phyloP scores from a whole-genome alignment of 2,888 invertebrate genomes.

The Idaea dimidiata region DNA sequence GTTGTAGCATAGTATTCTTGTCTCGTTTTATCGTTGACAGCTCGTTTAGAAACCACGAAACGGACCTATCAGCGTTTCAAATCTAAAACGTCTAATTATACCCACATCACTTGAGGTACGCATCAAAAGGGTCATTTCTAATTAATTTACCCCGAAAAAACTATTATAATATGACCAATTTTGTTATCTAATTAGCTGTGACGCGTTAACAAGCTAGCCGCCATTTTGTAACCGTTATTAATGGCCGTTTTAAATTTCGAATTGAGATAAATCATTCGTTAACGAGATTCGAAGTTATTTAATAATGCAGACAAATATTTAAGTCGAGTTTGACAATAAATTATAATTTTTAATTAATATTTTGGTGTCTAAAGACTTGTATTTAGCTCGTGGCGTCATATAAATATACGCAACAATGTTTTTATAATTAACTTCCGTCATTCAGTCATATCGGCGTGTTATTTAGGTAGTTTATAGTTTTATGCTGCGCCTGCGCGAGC shows the following conservation, averaged over 20 bases:
- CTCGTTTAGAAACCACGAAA: conserved; percentile 62
- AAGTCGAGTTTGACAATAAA: background rate
- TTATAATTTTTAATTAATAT: background rate
- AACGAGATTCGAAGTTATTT: conserved; percentile 20
- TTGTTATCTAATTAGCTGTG: conserved; percentile 76
- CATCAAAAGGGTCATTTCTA: conserved; percentile 74
- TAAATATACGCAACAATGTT: background rate
- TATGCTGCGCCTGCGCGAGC: background rate
- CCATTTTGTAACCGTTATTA: conserved; percentile 69
- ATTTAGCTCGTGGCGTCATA: background rate
- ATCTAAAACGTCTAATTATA: conserved; percentile 79
- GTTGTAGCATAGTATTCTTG: conserved; percentile 27
- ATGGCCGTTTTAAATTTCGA: conserved; percentile 50
- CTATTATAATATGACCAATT: conserved; percentile 78
- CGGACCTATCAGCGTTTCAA: conserved; percentile 65
- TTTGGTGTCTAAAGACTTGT: background rate
- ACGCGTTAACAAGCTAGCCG: conserved; percentile 67
- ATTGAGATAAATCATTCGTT: conserved; percentile 60
- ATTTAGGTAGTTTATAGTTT: background rate
- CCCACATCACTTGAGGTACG: conserved; percentile 75
- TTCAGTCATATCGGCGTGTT: background rate
- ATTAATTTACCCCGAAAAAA: conserved; percentile 76
- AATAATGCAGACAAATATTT: background rate
- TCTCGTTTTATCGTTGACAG: conserved; percentile 63
- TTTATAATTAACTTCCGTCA: background rate